A percentile compares a stretch with the other conserved stretches of the same genome.
Evolutionary conservation across 2,888 invertebrate species (phyloP).

Genomic region (Chrysina gloriosa): DNA sequence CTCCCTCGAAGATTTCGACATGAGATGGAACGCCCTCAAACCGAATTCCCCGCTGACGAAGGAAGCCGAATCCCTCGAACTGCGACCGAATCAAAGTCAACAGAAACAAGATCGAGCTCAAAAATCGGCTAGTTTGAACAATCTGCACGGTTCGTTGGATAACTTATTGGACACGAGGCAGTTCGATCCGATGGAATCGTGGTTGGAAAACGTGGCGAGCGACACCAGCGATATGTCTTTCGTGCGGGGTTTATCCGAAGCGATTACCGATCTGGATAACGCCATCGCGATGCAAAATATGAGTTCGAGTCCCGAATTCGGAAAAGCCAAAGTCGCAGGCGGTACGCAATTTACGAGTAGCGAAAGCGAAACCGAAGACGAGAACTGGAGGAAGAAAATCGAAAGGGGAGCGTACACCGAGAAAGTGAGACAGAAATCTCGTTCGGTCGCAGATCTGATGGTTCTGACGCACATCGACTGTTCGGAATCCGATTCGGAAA

Average conservation of each 20-base stretch:
- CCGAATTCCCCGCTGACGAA: slow-evolving; percentile 73
- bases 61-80: slow-evolving; percentile 66
- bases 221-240: slow-evolving; percentile 73
- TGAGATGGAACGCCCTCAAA: slow-evolving; percentile 78
- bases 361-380: slow-evolving; percentile 73
- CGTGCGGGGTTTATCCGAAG: slow-evolving; percentile 72
- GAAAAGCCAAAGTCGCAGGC: slow-evolving; percentile 54
- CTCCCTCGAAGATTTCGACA: slow-evolving; percentile 73
- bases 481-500: slow-evolving; percentile 71
- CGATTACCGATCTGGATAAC: slow-evolving; percentile 74
- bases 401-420: slow-evolving; percentile 72
- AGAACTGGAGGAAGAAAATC: slow-evolving; percentile 71
- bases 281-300: slow-evolving; percentile 73
- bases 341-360: slow-evolving; percentile 61
- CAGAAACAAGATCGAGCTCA: slow-evolving; percentile 41
- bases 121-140: slow-evolving; percentile 71
- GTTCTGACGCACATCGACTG: slow-evolving; percentile 74
- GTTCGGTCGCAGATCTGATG: slow-evolving; percentile 76
- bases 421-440: slow-evolving; percentile 74
- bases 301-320: slow-evolving; percentile 64
- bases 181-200: slow-evolving; percentile 66
- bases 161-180: slow-evolving; percentile 51
- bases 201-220: slow-evolving; percentile 71
- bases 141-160: slow-evolving; percentile 78
- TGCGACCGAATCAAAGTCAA: neutral